Conservation (phyloP, 2,113 vertebrate species). For the human region GRCh38 chr3:116008501-116009000, state of each 20-base stretch:
- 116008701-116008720: background rate
- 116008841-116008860: background rate
- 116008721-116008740: background rate
- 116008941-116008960: background rate
- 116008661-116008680: background rate
- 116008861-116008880: background rate
- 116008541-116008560: constrained; percentile 11
- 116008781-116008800: background rate
- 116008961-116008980: background rate
- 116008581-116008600: constrained; percentile 19
- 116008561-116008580: constrained; percentile 32
- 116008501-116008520: constrained; percentile 65
- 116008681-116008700: background rate
- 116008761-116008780: background rate
- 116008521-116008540: constrained; percentile 45
- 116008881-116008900: background rate
- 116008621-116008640: background rate
- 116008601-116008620: background rate
- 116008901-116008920: background rate
- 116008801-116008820: background rate
- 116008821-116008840: background rate
- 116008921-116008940: background rate
- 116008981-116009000: background rate
- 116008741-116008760: background rate
- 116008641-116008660: background rate